Evolutionary conservation across 2,113 vertebrate species (phyloP).

Genomic region (Oreocharis arfaki): DNA sequence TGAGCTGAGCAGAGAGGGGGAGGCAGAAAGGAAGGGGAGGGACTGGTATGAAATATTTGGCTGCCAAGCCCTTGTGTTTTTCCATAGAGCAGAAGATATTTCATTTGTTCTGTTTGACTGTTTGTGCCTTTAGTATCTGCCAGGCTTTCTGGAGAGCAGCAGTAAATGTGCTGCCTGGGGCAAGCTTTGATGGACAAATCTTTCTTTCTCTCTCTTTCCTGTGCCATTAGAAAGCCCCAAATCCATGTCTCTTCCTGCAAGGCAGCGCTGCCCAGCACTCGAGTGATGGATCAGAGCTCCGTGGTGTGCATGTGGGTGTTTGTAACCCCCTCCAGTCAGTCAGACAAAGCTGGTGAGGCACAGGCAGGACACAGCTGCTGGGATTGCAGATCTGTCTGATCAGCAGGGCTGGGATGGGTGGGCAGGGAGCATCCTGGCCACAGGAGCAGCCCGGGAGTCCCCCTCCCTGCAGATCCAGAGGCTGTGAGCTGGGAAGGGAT

Average conservation of each 20-base stretch:
- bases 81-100: not conserved
- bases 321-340: not conserved
- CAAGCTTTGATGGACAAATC: not conserved
- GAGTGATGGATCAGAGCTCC: not conserved
- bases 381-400: not conserved
- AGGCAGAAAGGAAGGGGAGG: not conserved
- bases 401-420: not conserved
- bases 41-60: constrained; percentile 17
- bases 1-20: not conserved
- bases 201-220: not conserved
- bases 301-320: accelerated
- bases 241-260: not conserved
- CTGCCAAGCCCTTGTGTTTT: not conserved
- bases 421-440: not conserved
- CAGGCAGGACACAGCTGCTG: not conserved
- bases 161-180: not conserved
- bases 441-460: accelerated
- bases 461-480: not conserved
- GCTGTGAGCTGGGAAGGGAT: not conserved
- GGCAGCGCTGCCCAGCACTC: not conserved
- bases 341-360: not conserved
- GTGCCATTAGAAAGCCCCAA: not conserved
- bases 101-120: constrained; percentile 3
- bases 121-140: constrained; percentile 9
- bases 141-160: not conserved